Percentiles rank a stretch among this genome's conserved stretches.
Conservation (phyloP, 2,888 invertebrate genomes). For the Leptinotarsa peninsularis region DNA sequence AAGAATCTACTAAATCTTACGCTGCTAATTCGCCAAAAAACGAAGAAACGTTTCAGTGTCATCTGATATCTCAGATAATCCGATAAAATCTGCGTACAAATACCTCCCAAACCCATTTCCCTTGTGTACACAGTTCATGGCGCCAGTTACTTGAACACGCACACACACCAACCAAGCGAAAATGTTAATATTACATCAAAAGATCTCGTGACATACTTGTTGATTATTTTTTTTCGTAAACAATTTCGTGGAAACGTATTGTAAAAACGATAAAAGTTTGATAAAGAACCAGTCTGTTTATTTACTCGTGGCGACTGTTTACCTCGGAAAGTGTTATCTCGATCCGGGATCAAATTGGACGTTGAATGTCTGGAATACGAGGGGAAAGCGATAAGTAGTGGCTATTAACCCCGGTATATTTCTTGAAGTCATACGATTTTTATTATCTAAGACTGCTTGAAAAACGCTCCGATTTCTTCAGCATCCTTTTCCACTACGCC, state of each 20-base stretch:
- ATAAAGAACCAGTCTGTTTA: constrained; percentile 20
- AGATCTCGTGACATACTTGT: constrained; percentile 21
- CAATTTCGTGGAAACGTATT: constrained; percentile 21
- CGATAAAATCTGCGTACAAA: constrained; percentile 17
- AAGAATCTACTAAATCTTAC: not conserved
- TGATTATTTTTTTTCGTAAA: constrained; percentile 20
- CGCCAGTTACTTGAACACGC: constrained; percentile 1
- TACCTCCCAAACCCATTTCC: constrained; percentile 11
- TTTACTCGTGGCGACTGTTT: constrained; percentile 24
- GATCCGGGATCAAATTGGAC: constrained; percentile 12
- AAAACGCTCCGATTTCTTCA: no score
- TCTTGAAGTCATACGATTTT: no score
- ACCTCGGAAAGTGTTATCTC: constrained; percentile 13
- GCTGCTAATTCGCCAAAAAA: not conserved
- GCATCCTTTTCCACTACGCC: no score
- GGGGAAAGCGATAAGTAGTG: constrained; percentile 4
- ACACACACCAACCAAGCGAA: not conserved
- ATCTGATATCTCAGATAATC: constrained; percentile 7
- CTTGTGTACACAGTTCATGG: not conserved
- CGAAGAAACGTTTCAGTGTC: not conserved
- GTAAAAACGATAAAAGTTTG: constrained; percentile 5
- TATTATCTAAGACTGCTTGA: no score
- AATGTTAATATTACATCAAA: constrained; percentile 10
- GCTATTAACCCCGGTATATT: no score
- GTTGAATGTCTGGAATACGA: not conserved